Conservation (phyloP, 2,797 vertebrate species). For the Vireo griseus region DNA sequence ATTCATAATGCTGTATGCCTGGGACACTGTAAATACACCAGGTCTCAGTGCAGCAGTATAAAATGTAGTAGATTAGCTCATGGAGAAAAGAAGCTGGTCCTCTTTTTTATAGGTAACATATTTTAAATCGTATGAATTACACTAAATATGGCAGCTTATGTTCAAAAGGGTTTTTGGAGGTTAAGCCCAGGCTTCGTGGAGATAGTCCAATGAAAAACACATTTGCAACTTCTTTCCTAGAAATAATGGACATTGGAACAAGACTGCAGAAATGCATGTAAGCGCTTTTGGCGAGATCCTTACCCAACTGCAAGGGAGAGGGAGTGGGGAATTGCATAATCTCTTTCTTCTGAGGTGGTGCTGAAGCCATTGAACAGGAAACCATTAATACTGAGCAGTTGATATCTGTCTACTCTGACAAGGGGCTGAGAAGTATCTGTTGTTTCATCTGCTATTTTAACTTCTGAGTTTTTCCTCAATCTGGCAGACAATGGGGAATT, state of each 20-base stretch:
- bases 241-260: background rate
- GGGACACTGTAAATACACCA: background rate
- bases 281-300: background rate
- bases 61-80: background rate
- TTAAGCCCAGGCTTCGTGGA: background rate
- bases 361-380: background rate
- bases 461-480: background rate
- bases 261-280: background rate
- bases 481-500: background rate
- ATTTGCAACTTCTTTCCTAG: background rate
- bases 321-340: background rate
- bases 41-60: background rate
- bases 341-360: background rate
- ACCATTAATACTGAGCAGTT: background rate
- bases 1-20: background rate
- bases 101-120: background rate
- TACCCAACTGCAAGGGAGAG: background rate
- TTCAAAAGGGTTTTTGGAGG: background rate
- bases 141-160: fast-evolving
- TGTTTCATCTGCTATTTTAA: background rate
- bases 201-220: fast-evolving
- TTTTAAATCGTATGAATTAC: background rate
- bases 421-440: background rate
- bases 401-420: background rate
- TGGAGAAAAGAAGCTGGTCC: background rate